Percentiles rank a stretch among this genome's conserved stretches.
Conservation (phyloP, 2,113 vertebrate species). For the Rhabdomys dilectus region DNA sequence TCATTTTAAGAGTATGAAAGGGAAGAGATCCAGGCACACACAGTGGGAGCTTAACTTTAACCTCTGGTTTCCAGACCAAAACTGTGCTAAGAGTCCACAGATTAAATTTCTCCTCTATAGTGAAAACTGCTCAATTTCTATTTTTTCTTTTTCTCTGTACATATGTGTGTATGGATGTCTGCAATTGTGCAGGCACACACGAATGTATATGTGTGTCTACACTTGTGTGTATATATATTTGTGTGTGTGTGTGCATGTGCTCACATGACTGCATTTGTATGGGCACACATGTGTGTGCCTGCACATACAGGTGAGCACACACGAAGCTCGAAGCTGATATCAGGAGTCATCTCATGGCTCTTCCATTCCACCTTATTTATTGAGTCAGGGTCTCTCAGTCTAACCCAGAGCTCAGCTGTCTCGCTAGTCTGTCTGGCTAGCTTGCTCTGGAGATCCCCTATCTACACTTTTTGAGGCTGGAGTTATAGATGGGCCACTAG, state of each 20-base stretch:
- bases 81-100: neutral
- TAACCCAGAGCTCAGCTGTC: neutral
- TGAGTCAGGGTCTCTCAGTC: neutral
- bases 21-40: neutral
- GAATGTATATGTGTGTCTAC: neutral
- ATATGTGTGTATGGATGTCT: neutral
- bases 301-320: neutral
- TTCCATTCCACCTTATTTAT: neutral
- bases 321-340: neutral
- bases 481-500: neutral
- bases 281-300: neutral
- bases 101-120: conserved; percentile 11
- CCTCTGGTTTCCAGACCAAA: neutral
- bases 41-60: neutral
- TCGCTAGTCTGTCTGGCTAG: neutral
- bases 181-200: neutral
- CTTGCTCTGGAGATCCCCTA: neutral
- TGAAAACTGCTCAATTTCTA: neutral
- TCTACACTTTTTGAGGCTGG: neutral
- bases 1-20: neutral
- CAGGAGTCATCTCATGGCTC: neutral
- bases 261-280: neutral
- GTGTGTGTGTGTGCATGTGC: neutral
- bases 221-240: neutral
- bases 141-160: neutral